Evolutionary conservation across 2,888 invertebrate genomes (phyloP), one percentile per base, ranked within the genome.

Genomic region (Ischnus inquisitorius): DNA sequence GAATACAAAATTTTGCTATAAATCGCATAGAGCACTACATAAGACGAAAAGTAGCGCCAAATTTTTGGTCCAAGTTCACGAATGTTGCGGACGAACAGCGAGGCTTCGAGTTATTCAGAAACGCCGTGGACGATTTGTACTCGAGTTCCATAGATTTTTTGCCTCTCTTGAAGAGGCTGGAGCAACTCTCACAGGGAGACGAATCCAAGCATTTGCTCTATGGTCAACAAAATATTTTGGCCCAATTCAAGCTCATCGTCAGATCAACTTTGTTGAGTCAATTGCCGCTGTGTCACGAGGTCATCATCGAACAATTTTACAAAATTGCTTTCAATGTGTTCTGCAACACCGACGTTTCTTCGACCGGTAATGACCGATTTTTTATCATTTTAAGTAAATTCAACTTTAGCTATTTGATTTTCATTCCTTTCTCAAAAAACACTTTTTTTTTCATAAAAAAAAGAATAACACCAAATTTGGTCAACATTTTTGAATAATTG

Each of bases 311-410:
- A 88, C 95, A 96, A 74, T 97, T 97, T 93, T 98, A 97, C 90
- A 96, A 96, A 93, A 95, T 96, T 22, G 96, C 97, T 3, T 96
- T 97, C 86, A 96, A 96, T 90, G 96, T 97, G 0, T 97, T 97
- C 91, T 92, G 92, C 86, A 93, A 93, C 83, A 90, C 92, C n/a
- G 92, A 93, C 41, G 88, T 83, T 34, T 79, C 89, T 14, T 72
- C 86, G 0, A 88, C 89, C 77, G 90, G 90, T 92, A 87, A 72
- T 34, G 68, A 79, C 10, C 19, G 25, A 60, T 62, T n/a, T 69
- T 62, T 14, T 43, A 10, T 79, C 19, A 60, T 4, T 62, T 34
- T n/a, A n/a, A n/a, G 34, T 34, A 34, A 34, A 34, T 34, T 8
- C 0, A 0, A 34, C 5, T 34, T 4, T 34, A 34, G 0, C 6